Evolutionary conservation across 2,113 vertebrate species (phyloP), one percentile per base, ranked within the genome.

Genomic region (Hoplias malabaricus): DNA sequence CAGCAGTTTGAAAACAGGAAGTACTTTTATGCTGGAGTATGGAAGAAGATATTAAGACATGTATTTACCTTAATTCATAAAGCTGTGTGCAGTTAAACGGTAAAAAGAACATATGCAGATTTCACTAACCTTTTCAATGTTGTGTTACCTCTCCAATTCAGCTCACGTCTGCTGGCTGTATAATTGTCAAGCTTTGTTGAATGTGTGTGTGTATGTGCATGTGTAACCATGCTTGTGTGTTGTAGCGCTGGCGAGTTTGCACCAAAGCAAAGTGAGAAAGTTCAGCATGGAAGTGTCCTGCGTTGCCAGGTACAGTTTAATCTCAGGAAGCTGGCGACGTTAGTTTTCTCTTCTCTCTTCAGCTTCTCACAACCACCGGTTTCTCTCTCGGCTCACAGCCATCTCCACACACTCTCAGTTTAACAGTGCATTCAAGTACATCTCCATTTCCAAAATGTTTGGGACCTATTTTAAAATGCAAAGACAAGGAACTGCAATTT

Each of bases 241-340:
- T 92, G 90, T 92, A 92, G 91, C 91, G 90, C 90, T 88, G 89
- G 90, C 91, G 89, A 87, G 78, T 89, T 86, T 88, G 86, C 88
- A 89, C 89, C 83, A 88, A 89, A 90, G 85, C 90, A 86, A 86
- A 88, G 84, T 87, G 13, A 27, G 88, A 88, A 88, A 89, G 87
- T 84, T 86, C 86, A 56, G 87, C 87, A 86, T 86, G 88, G 87
- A 87, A 88, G 78, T 91, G 90, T 89, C 89, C 90, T 59, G 88
- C 90, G 50, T 85, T 82, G 88, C 84, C 87, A 92, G 91, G 91
- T 92, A 92, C 90, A 90, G 69, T 72, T 33, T 33, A 29, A 70
- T 29, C 68, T 33, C 16, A 56, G 56, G 31, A 66, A 53, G 27
- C 62, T 72, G 69, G 29, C 29, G 67, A 27, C 21, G 50, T 43